Evolutionary conservation across 2,888 invertebrate species (phyloP).

Genomic region (Erebia ligea): DNA sequence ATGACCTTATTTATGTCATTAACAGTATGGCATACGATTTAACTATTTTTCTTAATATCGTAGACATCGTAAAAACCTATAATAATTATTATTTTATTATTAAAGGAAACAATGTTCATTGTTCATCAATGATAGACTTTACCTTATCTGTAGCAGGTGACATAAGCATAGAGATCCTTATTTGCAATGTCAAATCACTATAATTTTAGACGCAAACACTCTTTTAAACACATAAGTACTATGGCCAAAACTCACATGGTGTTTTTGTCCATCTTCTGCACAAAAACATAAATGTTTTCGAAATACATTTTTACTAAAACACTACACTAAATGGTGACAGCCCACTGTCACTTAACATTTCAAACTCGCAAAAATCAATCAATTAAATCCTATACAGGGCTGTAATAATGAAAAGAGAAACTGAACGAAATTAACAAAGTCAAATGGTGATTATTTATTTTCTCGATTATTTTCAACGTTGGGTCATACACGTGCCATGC

Average conservation of each 20-base stretch:
- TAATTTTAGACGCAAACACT: slow-evolving; percentile 3
- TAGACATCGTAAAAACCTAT: no score
- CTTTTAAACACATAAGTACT: neutral
- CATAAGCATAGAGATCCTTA: slow-evolving; percentile 29
- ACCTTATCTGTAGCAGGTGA: slow-evolving; percentile 39
- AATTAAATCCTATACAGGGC: neutral
- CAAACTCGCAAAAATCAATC: neutral
- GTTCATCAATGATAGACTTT: slow-evolving; percentile 6
- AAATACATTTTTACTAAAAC: slow-evolving; percentile 9
- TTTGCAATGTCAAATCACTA: neutral
- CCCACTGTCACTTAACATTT: neutral
- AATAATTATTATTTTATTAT: neutral
- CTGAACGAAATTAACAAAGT: neutral
- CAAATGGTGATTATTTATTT: no score
- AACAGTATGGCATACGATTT: no score
- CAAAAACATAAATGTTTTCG: neutral
- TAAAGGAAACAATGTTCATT: neutral
- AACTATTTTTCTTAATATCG: no score
- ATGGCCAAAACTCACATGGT: neutral
- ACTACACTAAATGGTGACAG: neutral
- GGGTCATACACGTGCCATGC: slow-evolving; percentile 3
- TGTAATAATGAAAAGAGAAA: neutral
- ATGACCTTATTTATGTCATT: no score
- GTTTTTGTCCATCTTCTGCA: neutral
- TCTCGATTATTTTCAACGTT: neutral